A percentile compares a stretch with the other conserved stretches of the same genome.
phyloP scores from a whole-genome alignment of 2,113 vertebrate genomes.

The Tragelaphus buxtoni region DNA sequence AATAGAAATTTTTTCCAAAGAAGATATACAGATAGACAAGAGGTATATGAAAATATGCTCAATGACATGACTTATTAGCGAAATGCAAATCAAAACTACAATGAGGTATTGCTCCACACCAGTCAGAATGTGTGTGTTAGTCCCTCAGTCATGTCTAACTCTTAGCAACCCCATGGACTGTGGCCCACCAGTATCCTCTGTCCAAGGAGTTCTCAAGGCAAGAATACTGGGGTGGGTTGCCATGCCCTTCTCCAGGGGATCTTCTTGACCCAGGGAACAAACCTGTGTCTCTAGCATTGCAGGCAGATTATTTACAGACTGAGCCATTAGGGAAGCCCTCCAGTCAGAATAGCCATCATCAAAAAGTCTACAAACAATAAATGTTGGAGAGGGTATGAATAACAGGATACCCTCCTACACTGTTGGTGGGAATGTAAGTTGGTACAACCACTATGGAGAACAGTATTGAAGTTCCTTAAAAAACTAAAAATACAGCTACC shows the following conservation, averaged over 20 bases:
- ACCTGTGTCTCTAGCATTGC: background rate
- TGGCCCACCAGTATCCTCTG: background rate
- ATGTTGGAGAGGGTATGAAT: background rate
- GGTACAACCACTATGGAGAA: background rate
- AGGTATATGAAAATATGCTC: background rate
- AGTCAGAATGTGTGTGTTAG: background rate
- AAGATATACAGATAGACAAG: background rate
- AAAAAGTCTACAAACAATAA: background rate
- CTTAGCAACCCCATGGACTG: background rate
- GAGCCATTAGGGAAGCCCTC: background rate
- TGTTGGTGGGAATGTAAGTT: background rate
- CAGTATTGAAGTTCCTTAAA: background rate
- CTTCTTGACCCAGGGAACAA: background rate
- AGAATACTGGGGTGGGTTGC: background rate
- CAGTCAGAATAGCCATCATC: background rate
- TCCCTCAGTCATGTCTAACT: background rate
- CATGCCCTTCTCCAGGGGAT: background rate
- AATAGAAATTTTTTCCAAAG: background rate
- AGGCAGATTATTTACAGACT: background rate
- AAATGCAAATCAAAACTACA: background rate
- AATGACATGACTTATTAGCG: background rate
- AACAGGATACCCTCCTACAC: background rate
- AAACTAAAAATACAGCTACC: background rate
- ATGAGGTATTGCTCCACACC: background rate
- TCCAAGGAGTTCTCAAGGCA: background rate